Conservation (phyloP, 1,140 invertebrate genomes). For the Phenacoccus solenopsis region DNA sequence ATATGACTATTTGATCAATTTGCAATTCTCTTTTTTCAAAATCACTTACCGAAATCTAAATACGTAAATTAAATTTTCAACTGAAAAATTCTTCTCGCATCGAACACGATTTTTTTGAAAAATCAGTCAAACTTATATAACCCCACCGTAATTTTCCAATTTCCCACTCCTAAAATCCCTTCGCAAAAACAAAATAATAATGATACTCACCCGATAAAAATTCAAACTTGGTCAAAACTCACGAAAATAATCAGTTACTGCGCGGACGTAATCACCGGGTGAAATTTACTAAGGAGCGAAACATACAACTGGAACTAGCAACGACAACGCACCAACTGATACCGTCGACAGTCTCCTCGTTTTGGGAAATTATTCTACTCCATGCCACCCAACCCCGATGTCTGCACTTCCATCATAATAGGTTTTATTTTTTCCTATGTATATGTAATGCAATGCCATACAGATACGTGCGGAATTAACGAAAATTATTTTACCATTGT, state of each 20-base stretch:
- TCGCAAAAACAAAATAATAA: too few species aligned
- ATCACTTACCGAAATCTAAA: too few species aligned
- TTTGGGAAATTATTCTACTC: neutral
- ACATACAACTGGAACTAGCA: neutral
- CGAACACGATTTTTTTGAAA: too few species aligned
- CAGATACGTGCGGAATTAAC: neutral
- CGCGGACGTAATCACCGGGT: neutral
- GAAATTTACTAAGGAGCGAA: neutral
- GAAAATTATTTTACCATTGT: neutral
- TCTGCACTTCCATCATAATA: neutral
- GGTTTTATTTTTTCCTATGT: neutral
- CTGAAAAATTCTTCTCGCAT: too few species aligned
- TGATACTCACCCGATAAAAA: neutral
- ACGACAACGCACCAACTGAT: neutral
- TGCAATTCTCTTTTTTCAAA: too few species aligned
- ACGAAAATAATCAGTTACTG: neutral
- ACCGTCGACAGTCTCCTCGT: neutral
- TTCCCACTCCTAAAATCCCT: too few species aligned
- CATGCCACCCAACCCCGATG: neutral
- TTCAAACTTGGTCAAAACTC: neutral
- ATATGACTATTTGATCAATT: too few species aligned
- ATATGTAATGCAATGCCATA: too few species aligned
- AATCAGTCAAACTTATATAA: too few species aligned
- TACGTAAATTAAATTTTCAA: too few species aligned
- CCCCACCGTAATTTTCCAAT: too few species aligned